Evolutionary conservation across 2,113 vertebrate genomes (phyloP).

Genomic region (Felis chaus): DNA sequence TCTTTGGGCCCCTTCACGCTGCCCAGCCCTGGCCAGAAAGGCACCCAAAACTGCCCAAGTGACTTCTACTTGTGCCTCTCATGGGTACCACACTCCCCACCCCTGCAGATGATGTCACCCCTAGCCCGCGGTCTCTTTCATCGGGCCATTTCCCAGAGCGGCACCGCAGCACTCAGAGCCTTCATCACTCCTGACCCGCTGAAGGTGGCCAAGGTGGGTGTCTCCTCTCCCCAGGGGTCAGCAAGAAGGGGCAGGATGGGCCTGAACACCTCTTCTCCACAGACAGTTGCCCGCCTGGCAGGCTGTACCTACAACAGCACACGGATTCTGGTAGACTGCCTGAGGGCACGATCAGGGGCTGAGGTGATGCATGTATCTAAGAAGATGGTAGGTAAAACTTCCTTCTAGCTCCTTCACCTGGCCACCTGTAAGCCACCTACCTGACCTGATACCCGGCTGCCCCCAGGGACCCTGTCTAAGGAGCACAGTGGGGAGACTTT

Average conservation of each 20-base stretch:
- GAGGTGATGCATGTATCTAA: slow-evolving; percentile 69
- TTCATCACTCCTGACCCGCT: slow-evolving; percentile 52
- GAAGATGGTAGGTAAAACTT: slow-evolving; percentile 55
- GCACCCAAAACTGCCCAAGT: not conserved
- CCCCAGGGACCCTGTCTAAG: not conserved
- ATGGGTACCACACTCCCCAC: not conserved
- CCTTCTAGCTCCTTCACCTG: not conserved
- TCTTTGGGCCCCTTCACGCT: not conserved
- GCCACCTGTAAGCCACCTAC: not conserved
- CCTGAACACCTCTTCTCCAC: slow-evolving; percentile 24
- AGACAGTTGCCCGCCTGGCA: slow-evolving; percentile 83
- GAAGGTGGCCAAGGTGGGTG: slow-evolving; percentile 44
- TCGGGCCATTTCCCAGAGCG: slow-evolving; percentile 86
- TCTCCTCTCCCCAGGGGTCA: not conserved
- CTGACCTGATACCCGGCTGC: not conserved
- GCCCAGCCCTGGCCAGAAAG: not conserved
- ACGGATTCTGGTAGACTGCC: slow-evolving; percentile 81
- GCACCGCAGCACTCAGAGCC: slow-evolving; percentile 69
- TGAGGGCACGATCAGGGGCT: slow-evolving; percentile 78
- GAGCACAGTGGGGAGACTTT: not conserved
- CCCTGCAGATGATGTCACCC: slow-evolving; percentile 76
- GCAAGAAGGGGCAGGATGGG: not conserved
- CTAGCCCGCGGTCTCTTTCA: slow-evolving; percentile 86
- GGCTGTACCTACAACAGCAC: slow-evolving; percentile 81
- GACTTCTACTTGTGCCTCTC: not conserved